Percentiles rank a stretch among this genome's conserved stretches.
Evolutionary conservation across 2,113 vertebrate genomes (phyloP).

Genomic region (Oreochromis spilurus): DNA sequence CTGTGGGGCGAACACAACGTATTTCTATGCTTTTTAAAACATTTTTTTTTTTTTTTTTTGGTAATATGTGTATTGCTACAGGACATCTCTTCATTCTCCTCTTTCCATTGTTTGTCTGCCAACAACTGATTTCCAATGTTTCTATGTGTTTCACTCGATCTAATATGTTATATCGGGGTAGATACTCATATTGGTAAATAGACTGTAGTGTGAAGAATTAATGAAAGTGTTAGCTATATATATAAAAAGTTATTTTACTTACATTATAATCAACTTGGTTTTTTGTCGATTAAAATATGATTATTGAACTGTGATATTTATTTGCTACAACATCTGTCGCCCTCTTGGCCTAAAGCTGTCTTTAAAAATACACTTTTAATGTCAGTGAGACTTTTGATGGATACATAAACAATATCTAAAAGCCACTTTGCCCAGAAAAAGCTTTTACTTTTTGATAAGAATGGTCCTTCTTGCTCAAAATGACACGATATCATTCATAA

Average conservation of each 20-base stretch:
- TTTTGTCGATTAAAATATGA: neutral
- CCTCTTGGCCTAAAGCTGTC: neutral
- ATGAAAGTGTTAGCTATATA: neutral
- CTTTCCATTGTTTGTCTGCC: neutral
- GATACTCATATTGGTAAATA: neutral
- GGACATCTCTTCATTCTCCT: neutral
- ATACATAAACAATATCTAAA: neutral
- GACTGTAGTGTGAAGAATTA: neutral
- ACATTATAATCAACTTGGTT: neutral
- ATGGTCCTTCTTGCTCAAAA: neutral
- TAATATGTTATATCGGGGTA: neutral
- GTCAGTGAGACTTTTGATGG: neutral
- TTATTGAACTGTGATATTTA: neutral
- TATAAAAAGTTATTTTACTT: neutral
- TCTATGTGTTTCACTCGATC: neutral
- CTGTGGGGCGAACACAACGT: neutral
- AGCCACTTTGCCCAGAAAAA: neutral
- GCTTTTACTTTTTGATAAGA: neutral
- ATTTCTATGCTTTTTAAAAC: neutral
- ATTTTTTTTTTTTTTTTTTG: neutral
- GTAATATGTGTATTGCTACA: neutral
- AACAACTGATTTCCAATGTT: neutral
- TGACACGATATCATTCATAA: neutral
- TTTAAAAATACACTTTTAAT: neutral
- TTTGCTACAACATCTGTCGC: neutral